Evolutionary conservation across 2,113 vertebrate genomes (phyloP).

Genomic region (Burhinus bistriatus): DNA sequence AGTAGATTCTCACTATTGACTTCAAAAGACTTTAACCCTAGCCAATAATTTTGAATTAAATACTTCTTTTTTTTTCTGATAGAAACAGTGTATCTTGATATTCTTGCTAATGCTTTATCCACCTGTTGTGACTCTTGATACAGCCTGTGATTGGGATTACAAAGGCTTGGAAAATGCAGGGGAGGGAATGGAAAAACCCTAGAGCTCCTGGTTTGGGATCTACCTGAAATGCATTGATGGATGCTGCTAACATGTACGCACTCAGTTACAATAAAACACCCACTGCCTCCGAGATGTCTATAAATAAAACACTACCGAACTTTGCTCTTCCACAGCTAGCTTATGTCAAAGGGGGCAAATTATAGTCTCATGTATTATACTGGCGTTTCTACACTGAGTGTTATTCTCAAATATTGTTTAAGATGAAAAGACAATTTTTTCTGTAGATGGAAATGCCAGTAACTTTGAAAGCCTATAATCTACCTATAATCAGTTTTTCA

Average conservation of each 20-base stretch:
- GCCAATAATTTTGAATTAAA: not conserved
- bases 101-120: not conserved
- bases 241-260: not conserved
- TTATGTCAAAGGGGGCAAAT: not conserved
- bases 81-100: not conserved
- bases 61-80: not conserved
- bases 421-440: not conserved
- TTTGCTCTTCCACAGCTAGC: not conserved
- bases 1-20: not conserved
- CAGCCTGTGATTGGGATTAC: not conserved
- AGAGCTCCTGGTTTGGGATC: not conserved
- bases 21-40: not conserved
- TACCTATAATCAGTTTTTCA: not conserved
- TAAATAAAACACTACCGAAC: not conserved
- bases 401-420: not conserved
- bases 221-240: not conserved
- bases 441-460: not conserved
- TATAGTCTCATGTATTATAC: not conserved
- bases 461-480: not conserved
- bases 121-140: not conserved
- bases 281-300: not conserved
- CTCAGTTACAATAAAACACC: not conserved
- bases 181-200: not conserved
- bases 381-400: not conserved
- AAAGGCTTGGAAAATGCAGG: not conserved